These are phyloP conservation scores for Numenius arquata DNA, from an alignment of 2,113 vertebrate species.

Conservation along the genomic window DNA sequence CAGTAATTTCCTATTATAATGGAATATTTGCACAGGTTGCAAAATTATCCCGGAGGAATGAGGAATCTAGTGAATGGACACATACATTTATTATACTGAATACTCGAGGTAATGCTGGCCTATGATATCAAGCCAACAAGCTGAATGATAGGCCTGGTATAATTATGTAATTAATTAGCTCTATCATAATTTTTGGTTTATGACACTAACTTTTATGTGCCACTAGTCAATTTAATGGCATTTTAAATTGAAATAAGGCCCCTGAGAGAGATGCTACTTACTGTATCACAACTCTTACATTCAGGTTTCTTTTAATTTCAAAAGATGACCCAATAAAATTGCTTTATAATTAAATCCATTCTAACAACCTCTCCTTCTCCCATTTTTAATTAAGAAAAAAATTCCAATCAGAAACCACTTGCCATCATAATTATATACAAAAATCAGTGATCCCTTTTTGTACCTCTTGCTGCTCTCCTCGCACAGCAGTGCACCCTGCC, in stretches of 20 bases:
- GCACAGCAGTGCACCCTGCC: not conserved
- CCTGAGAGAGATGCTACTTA: slow-evolving; percentile 46
- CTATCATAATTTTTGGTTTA: slow-evolving; percentile 63
- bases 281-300: slow-evolving; percentile 37
- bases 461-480: not conserved
- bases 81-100: not conserved
- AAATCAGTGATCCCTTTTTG: not conserved
- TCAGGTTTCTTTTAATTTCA: slow-evolving; percentile 59
- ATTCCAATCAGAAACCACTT: slow-evolving; percentile 21
- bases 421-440: not conserved
- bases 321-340: slow-evolving; percentile 67
- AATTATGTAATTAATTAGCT: slow-evolving; percentile 63
- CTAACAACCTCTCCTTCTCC: slow-evolving; percentile 3
- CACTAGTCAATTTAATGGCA: slow-evolving; percentile 54
- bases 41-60: slow-evolving; percentile 10
- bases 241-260: slow-evolving; percentile 62
- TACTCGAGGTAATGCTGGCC: slow-evolving; percentile 14
- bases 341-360: slow-evolving; percentile 56
- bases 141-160: slow-evolving; percentile 5
- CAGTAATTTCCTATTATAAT: slow-evolving; percentile 27
- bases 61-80: slow-evolving; percentile 24
- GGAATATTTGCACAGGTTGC: slow-evolving; percentile 20
- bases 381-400: slow-evolving; percentile 19
- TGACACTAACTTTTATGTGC: slow-evolving; percentile 48
- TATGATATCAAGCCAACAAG: not conserved